phyloP scores from a whole-genome alignment of 2,113 vertebrate genomes.

The Hyperopisus bebe region DNA sequence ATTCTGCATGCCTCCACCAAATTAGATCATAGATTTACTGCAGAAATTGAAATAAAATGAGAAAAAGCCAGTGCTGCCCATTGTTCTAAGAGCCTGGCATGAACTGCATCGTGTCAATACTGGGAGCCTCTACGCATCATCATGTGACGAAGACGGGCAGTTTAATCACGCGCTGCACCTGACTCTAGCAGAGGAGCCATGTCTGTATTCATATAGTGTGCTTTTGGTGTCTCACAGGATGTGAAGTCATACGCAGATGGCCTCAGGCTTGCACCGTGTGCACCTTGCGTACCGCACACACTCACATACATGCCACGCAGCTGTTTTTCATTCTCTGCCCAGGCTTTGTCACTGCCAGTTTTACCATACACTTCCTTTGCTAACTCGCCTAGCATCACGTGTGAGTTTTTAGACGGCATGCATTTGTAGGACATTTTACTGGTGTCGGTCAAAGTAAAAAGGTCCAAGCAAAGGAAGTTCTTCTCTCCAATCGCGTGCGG shows the following conservation, averaged over 20 bases:
- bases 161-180: not conserved
- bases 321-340: not conserved
- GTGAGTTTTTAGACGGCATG: not conserved
- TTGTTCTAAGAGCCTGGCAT: constrained; percentile 21
- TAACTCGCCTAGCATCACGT: not conserved
- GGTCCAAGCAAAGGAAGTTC: not conserved
- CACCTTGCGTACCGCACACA: not conserved
- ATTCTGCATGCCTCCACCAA: constrained; percentile 44
- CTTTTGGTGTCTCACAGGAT: not conserved
- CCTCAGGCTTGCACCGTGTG: not conserved
- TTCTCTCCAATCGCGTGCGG: not conserved
- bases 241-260: not conserved
- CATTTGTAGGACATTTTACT: not conserved
- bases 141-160: not conserved
- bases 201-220: not conserved
- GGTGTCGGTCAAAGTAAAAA: not conserved
- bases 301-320: not conserved
- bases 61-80: constrained; percentile 26
- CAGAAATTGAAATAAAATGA: not conserved
- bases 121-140: not conserved
- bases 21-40: constrained; percentile 54
- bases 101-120: not conserved
- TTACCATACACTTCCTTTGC: not conserved
- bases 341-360: not conserved
- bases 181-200: not conserved